Evolutionary conservation across 2,888 invertebrate genomes (phyloP).

Genomic region (Xestia c-nigrum): DNA sequence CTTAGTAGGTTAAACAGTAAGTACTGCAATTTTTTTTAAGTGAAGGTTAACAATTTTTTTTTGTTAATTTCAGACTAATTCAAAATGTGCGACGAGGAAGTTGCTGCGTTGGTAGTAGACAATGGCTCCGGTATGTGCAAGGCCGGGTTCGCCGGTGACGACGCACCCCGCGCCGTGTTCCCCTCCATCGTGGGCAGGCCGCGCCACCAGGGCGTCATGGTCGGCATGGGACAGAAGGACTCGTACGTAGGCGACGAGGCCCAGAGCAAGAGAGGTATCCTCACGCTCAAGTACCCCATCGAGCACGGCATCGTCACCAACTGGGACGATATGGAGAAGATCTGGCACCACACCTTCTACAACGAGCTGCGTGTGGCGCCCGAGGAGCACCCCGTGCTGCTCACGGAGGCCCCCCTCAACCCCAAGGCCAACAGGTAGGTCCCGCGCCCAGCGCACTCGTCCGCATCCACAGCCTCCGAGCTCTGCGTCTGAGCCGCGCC

Average conservation of each 20-base stretch:
- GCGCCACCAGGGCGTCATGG: slow-evolving; percentile 98
- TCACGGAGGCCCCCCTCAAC: slow-evolving; percentile 97
- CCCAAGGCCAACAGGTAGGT: slow-evolving; percentile 95
- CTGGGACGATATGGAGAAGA: slow-evolving; percentile 99
- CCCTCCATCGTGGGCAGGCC: slow-evolving; percentile 98
- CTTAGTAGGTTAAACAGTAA: slow-evolving; percentile 18
- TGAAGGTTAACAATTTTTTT: slow-evolving; percentile 55
- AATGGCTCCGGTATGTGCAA: slow-evolving; percentile 99
- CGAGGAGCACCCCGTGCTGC: slow-evolving; percentile 97
- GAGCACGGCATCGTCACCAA: slow-evolving; percentile 99
- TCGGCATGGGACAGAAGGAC: slow-evolving; percentile 99
- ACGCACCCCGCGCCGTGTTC: slow-evolving; percentile 98
- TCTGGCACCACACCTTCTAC: slow-evolving; percentile 99
- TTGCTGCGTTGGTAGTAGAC: slow-evolving; percentile 98
- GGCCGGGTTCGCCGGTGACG: slow-evolving; percentile 98
- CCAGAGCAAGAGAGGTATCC: slow-evolving; percentile 98
- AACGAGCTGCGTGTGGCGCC: slow-evolving; percentile 99
- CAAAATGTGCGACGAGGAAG: slow-evolving; percentile 97
- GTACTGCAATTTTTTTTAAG: slow-evolving; percentile 53
- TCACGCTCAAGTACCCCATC: slow-evolving; percentile 98
- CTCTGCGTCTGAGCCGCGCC: slow-evolving; percentile 11
- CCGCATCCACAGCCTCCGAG: background rate
- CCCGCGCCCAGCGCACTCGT: slow-evolving; percentile 12
- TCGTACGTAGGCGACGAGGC: slow-evolving; percentile 99
- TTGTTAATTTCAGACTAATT: slow-evolving; percentile 92